phyloP scores from a whole-genome alignment of 2,797 vertebrate species.

The Myotis vivesi region DNA sequence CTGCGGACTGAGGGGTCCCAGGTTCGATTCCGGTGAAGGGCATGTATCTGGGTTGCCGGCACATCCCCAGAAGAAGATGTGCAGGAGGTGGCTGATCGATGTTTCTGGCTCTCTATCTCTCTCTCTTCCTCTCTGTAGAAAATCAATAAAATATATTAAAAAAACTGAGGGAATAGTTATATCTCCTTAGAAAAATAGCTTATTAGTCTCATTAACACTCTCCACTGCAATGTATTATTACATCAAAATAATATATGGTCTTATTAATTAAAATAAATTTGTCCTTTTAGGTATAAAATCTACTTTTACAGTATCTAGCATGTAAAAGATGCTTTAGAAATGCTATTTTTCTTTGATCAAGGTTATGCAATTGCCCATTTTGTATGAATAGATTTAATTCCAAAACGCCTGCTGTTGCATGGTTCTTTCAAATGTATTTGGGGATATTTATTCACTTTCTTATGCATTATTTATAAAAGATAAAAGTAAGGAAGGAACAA shows the following conservation, averaged over 20 bases:
- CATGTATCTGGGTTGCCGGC: too few species aligned
- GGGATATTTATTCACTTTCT: neutral
- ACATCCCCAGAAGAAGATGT: too few species aligned
- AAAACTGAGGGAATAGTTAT: neutral
- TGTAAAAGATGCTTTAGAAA: neutral
- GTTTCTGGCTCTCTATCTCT: too few species aligned
- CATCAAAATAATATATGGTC: neutral
- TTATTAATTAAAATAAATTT: neutral
- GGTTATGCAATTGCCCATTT: neutral
- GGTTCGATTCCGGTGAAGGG: too few species aligned
- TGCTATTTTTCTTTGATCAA: neutral
- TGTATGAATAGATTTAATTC: neutral
- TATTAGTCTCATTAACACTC: neutral
- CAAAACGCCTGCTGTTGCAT: neutral
- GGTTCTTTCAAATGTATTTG: neutral
- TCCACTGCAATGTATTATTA: neutral
- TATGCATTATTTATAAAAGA: neutral
- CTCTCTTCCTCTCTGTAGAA: too few species aligned
- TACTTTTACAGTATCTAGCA: neutral
- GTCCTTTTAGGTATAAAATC: neutral
- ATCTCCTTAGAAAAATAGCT: neutral
- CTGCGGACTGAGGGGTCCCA: too few species aligned
- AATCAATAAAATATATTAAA: neutral
- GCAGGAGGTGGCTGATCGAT: too few species aligned
- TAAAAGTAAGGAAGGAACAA: slow-evolving; percentile 12